A percentile compares a stretch with the other conserved stretches of the same genome.
These are phyloP conservation scores for Nymphalis urticae DNA, from an alignment of 2,888 invertebrate species.

Conservation along the genomic window DNA sequence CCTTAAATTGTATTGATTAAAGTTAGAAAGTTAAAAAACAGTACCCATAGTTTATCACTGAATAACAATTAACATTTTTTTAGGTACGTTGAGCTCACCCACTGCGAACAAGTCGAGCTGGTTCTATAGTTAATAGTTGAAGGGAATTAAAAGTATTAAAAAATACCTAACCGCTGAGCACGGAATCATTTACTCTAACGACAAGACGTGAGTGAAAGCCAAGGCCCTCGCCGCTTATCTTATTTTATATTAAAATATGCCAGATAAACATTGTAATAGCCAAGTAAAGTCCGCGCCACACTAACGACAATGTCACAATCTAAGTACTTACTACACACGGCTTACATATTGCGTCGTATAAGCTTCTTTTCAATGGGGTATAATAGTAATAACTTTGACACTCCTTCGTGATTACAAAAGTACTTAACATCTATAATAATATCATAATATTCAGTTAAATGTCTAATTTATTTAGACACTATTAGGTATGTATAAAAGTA, in stretches of 20 bases:
- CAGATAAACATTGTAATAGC: constrained; percentile 49
- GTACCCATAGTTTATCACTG: not conserved
- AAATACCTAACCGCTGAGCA: constrained; percentile 50
- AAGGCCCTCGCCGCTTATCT: constrained; percentile 53
- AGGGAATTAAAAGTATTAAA: constrained; percentile 48
- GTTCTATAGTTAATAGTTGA: constrained; percentile 24
- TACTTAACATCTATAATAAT: not conserved
- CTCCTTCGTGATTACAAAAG: constrained; percentile 2
- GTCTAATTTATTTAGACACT: not conserved
- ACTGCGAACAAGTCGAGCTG: constrained; percentile 18
- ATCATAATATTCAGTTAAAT: not conserved
- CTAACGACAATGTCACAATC: constrained; percentile 9
- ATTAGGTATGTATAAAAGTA: not conserved
- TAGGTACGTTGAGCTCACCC: constrained; percentile 15
- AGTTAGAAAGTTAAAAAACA: constrained; percentile 1
- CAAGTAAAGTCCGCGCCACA: constrained; percentile 30
- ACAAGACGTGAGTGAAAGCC: constrained; percentile 74
- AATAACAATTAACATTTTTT: not conserved
- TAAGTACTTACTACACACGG: not conserved
- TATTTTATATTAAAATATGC: constrained; percentile 60
- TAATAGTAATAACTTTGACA: not conserved
- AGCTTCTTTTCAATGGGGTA: constrained; percentile 6
- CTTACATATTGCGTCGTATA: not conserved
- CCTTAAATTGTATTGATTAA: not conserved
- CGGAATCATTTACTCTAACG: constrained; percentile 61